These are phyloP conservation scores for Drosophila neoperkinsi DNA, from an alignment of 2,888 invertebrate species.

Conservation along the genomic window DNA sequence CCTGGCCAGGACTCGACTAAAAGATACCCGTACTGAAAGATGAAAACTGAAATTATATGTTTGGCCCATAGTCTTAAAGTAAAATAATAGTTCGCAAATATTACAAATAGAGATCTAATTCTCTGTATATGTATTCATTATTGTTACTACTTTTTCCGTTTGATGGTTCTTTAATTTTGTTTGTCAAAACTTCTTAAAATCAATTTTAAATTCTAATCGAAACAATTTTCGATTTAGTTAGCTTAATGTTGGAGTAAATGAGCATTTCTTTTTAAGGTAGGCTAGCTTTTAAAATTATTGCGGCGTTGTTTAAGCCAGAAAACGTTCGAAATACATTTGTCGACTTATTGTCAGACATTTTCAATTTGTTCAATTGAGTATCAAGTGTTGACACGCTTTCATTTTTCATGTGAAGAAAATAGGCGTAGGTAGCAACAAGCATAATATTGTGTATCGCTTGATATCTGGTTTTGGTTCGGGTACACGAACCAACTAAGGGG, in stretches of 20 bases:
- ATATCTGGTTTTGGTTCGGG: constrained; percentile 30
- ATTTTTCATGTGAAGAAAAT: background rate
- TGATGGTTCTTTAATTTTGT: background rate
- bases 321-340: background rate
- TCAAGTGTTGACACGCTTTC: constrained; percentile 10
- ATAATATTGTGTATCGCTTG: constrained; percentile 18
- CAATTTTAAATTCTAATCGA: background rate
- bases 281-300: background rate
- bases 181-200: background rate
- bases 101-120: background rate
- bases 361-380: constrained; percentile 3
- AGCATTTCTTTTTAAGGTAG: background rate
- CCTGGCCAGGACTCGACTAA: constrained; percentile 9
- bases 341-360: background rate
- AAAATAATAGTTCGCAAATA: background rate
- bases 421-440: background rate
- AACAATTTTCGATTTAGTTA: background rate
- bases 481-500: constrained; percentile 18
- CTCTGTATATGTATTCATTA: background rate
- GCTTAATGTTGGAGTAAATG: background rate
- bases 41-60: too few relatives aligned
- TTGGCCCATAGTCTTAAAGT: background rate
- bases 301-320: background rate
- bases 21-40: constrained; percentile 24
- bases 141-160: background rate